These are phyloP conservation scores for Pollenia labialis DNA, from an alignment of 2,888 invertebrate species.

Conservation along the genomic window DNA sequence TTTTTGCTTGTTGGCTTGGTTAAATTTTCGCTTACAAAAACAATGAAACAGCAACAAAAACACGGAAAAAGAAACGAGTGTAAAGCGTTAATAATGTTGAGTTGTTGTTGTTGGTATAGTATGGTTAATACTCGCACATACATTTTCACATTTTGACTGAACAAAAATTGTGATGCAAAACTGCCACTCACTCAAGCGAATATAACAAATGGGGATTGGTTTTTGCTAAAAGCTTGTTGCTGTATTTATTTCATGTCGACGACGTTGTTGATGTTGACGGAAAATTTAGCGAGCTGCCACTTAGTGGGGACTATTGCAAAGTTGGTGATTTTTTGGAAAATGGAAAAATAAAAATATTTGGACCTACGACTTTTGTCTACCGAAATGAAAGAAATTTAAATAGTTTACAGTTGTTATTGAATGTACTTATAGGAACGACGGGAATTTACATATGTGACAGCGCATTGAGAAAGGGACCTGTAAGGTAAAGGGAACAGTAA, in stretches of 20 bases:
- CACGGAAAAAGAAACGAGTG: conserved; percentile 41
- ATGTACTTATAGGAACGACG: no score
- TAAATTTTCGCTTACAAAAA: conserved; percentile 60
- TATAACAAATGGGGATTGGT: conserved; percentile 85
- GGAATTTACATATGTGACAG: no score
- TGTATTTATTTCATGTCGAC: conserved; percentile 65
- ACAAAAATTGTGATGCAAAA: conserved; percentile 80
- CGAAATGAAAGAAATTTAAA: no score
- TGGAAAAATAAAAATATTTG: no score
- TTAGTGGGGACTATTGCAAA: neutral
- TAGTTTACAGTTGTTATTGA: no score
- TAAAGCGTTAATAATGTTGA: conserved; percentile 55
- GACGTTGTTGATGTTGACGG: conserved; percentile 66
- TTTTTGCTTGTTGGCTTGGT: conserved; percentile 23
- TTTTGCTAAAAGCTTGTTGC: conserved; percentile 81
- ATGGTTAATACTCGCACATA: conserved; percentile 52
- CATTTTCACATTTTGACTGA: conserved; percentile 72
- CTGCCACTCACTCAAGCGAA: conserved; percentile 84
- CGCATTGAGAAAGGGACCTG: no score
- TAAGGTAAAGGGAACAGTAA: no score
- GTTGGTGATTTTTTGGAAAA: no score
- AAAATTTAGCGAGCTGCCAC: conserved; percentile 49
- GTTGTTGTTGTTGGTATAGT: conserved; percentile 28
- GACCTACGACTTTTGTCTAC: no score
- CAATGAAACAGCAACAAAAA: conserved; percentile 44